Evolutionary conservation across 2,113 vertebrate species (phyloP).

Genomic region (Thunnus maccoyii): DNA sequence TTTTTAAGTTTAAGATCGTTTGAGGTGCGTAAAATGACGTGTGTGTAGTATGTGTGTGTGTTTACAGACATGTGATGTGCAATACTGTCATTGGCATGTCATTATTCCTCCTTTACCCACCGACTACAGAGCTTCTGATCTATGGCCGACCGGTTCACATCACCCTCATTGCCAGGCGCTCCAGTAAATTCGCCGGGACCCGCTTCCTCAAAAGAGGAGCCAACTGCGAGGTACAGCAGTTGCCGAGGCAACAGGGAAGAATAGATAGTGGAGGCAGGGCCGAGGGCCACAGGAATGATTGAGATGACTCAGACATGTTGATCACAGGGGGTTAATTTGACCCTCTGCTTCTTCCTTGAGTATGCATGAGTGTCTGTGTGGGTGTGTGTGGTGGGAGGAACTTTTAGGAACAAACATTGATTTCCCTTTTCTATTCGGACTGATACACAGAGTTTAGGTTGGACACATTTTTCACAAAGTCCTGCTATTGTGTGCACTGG

Average conservation of each 20-base stretch:
- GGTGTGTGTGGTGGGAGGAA: conserved; percentile 16
- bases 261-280: conserved; percentile 40
- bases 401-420: conserved; percentile 1
- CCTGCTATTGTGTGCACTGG: background rate
- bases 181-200: conserved; percentile 97
- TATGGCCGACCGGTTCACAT: conserved; percentile 96
- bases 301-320: conserved; percentile 63
- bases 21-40: background rate
- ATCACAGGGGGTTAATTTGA: conserved; percentile 68
- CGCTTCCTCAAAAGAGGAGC: conserved; percentile 98
- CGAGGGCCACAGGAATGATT: conserved; percentile 46
- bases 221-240: conserved; percentile 92
- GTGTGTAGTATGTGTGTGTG: background rate
- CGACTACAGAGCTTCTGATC: conserved; percentile 91
- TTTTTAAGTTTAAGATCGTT: background rate
- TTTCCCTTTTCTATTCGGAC: conserved; percentile 1
- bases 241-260: conserved; percentile 59
- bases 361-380: conserved; percentile 47
- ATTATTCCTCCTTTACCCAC: conserved; percentile 82
- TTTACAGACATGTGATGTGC: background rate
- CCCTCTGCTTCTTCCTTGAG: conserved; percentile 36
- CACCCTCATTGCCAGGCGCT: conserved; percentile 96
- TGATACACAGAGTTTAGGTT: background rate
- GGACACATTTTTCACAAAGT: background rate
- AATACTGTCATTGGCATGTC: background rate